Conservation (phyloP, 2,888 invertebrate genomes). For the Gonocerus acuteangulatus region DNA sequence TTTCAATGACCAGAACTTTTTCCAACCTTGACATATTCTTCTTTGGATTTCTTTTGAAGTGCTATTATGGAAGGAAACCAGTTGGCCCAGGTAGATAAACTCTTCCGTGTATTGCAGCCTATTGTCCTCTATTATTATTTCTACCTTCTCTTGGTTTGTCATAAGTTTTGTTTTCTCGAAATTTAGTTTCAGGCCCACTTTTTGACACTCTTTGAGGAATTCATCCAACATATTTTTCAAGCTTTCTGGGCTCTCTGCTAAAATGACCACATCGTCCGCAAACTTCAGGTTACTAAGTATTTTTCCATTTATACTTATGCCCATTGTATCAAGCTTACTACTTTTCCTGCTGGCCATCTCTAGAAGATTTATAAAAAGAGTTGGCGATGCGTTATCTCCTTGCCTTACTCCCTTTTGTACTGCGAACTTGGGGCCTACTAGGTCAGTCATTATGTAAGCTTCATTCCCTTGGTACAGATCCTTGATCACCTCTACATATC, state of each 20-base stretch:
- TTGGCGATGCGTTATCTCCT: no score
- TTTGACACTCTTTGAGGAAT: not conserved
- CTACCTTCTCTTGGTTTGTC: not conserved
- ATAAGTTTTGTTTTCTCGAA: not conserved
- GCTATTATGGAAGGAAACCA: not conserved
- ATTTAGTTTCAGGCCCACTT: not conserved
- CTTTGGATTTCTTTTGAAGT: no score
- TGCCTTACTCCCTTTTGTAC: no score
- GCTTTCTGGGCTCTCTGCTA: no score
- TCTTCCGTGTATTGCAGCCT: not conserved
- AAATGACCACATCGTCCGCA: not conserved
- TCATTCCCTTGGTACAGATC: not conserved
- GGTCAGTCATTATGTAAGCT: no score
- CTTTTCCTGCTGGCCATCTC: no score
- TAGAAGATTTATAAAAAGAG: no score
- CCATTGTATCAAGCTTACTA: no score
- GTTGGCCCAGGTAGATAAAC: no score
- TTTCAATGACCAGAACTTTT: not conserved
- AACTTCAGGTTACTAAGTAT: not conserved
- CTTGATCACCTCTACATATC: constrained; percentile 1
- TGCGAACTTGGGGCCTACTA: no score
- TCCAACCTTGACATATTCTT: not conserved
- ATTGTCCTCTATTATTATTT: no score
- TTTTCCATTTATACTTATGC: not conserved
- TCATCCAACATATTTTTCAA: not conserved